A percentile compares a stretch with the other conserved stretches of the same genome.
Evolutionary conservation across 2,888 invertebrate genomes (phyloP).

Genomic region (Perdita meconis): DNA sequence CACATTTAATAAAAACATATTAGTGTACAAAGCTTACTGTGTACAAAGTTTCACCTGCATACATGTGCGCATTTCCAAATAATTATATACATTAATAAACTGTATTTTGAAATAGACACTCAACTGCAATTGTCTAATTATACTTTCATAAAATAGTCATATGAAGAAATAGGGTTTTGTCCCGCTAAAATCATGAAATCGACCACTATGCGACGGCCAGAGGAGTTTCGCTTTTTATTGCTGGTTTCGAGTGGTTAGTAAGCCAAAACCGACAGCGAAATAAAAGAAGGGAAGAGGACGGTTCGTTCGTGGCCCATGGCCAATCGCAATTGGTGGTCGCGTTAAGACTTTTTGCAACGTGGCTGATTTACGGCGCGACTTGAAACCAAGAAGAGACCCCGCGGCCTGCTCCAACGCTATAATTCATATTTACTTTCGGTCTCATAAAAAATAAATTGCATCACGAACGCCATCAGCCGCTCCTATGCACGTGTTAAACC

Average conservation of each 20-base stretch:
- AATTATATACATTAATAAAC: too few species aligned
- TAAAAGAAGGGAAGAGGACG: slow-evolving; percentile 26
- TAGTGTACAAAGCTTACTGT: too few species aligned
- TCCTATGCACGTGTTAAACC: slow-evolving; percentile 20
- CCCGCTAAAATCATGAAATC: too few species aligned
- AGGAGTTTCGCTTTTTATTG: slow-evolving; percentile 16
- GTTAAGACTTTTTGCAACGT: slow-evolving; percentile 35
- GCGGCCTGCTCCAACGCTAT: slow-evolving; percentile 29
- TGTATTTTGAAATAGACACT: too few species aligned
- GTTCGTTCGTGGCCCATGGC: slow-evolving; percentile 43
- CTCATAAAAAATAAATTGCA: slow-evolving; percentile 55
- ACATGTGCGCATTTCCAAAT: too few species aligned
- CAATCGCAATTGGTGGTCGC: slow-evolving; percentile 39
- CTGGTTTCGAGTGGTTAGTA: slow-evolving; percentile 24
- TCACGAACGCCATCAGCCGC: background rate
- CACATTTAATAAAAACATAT: too few species aligned
- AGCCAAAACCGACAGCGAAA: slow-evolving; percentile 34
- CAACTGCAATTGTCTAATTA: too few species aligned
- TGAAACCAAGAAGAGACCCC: slow-evolving; percentile 31
- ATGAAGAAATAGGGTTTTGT: too few species aligned
- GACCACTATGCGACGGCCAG: too few species aligned
- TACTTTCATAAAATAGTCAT: too few species aligned
- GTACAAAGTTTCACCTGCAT: too few species aligned
- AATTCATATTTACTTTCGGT: slow-evolving; percentile 53
- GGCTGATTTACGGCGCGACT: slow-evolving; percentile 50